These are phyloP conservation scores for Microctenopoma lineatum DNA, from an alignment of 2,797 vertebrate species.

Conservation along the genomic window DNA sequence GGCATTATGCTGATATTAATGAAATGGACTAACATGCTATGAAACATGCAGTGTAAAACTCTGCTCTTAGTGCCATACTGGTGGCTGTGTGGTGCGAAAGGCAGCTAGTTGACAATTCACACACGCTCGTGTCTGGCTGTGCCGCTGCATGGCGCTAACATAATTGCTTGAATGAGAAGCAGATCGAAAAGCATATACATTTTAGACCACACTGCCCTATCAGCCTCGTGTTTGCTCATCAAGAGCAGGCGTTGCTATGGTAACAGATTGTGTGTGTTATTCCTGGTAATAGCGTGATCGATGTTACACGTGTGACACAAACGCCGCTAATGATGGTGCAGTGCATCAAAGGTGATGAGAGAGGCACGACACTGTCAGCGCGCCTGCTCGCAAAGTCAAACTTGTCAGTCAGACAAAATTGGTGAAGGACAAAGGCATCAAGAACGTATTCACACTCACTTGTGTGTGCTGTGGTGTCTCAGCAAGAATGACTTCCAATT, in stretches of 20 bases:
- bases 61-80: slow-evolving; percentile 15
- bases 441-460: slow-evolving; percentile 43
- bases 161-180: slow-evolving; percentile 62
- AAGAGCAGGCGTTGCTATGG: slow-evolving; percentile 65
- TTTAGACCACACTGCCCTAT: slow-evolving; percentile 46
- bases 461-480: slow-evolving; percentile 12
- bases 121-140: slow-evolving; percentile 56
- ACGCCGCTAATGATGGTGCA: slow-evolving; percentile 44
- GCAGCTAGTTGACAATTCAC: slow-evolving; percentile 58
- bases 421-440: slow-evolving; percentile 56
- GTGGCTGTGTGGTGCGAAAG: slow-evolving; percentile 22
- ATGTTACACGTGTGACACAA: slow-evolving; percentile 63
- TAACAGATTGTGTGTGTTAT: slow-evolving; percentile 53
- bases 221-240: slow-evolving; percentile 28
- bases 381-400: slow-evolving; percentile 39
- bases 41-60: slow-evolving; percentile 47
- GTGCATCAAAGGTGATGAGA: slow-evolving; percentile 51
- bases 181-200: slow-evolving; percentile 68
- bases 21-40: slow-evolving; percentile 39
- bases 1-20: slow-evolving; percentile 29
- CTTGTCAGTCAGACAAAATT: slow-evolving; percentile 14
- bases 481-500: slow-evolving; percentile 29
- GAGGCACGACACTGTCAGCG: slow-evolving; percentile 33
- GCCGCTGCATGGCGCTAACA: slow-evolving; percentile 61
- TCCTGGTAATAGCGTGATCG: slow-evolving; percentile 65